Conservation (phyloP, 2,797 vertebrate genomes). For the Syngnathus rostellatus region DNA sequence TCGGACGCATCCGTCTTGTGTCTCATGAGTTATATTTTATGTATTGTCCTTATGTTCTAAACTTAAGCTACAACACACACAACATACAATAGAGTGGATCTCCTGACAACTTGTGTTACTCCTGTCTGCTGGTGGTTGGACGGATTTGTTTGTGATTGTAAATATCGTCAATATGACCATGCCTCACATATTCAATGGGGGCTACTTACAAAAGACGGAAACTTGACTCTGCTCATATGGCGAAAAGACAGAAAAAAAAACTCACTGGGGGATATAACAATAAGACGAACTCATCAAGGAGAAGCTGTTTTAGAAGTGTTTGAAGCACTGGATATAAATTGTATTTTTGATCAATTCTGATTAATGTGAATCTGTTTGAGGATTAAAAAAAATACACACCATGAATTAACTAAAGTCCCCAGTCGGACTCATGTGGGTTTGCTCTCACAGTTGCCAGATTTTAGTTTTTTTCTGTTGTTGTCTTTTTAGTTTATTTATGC, state of each 20-base stretch:
- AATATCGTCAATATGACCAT: slow-evolving; percentile 78
- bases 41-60: slow-evolving; percentile 19
- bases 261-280: slow-evolving; percentile 21
- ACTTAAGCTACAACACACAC: slow-evolving; percentile 64
- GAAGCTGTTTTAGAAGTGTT: slow-evolving; percentile 96
- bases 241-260: slow-evolving; percentile 38
- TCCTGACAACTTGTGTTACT: slow-evolving; percentile 77
- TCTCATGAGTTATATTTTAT: slow-evolving; percentile 9
- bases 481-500: slow-evolving; percentile 99
- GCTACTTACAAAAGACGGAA: slow-evolving; percentile 89
- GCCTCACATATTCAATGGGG: slow-evolving; percentile 85
- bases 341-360: slow-evolving; percentile 99
- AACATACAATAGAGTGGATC: slow-evolving; percentile 63
- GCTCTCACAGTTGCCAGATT: slow-evolving; percentile 89
- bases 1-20: slow-evolving; percentile 29
- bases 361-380: slow-evolving; percentile 99
- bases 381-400: slow-evolving; percentile 57
- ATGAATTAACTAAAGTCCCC: slow-evolving; percentile 89
- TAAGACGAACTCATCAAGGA: slow-evolving; percentile 74
- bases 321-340: slow-evolving; percentile 99
- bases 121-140: slow-evolving; percentile 59
- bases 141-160: slow-evolving; percentile 75
- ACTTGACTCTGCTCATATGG: slow-evolving; percentile 95
- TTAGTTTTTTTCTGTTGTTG: slow-evolving; percentile 73
- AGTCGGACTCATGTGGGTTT: slow-evolving; percentile 87